A percentile compares a stretch with the other conserved stretches of the same genome.
Evolutionary conservation across 2,797 vertebrate genomes (phyloP).

Genomic region (Neosilurus mollespiculum): DNA sequence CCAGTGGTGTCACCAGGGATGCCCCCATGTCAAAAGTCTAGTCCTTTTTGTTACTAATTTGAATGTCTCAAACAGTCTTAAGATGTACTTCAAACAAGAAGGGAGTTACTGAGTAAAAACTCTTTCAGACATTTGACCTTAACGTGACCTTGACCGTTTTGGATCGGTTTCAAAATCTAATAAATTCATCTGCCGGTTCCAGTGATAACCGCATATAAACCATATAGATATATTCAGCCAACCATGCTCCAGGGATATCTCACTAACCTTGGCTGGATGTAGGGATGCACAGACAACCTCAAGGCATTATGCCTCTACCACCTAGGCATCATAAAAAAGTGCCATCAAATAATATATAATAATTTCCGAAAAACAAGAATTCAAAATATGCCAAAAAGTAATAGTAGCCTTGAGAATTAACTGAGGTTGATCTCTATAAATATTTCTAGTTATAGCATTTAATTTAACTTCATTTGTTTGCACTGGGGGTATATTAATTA

Average conservation of each 20-base stretch:
- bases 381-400: neutral
- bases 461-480: neutral
- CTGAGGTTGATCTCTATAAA: neutral
- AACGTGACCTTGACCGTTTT: neutral
- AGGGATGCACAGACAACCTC: neutral
- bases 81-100: neutral
- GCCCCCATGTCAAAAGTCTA: neutral
- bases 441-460: neutral
- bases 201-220: neutral
- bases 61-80: neutral
- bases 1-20: neutral
- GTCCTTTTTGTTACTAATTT: neutral
- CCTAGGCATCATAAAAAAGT: neutral
- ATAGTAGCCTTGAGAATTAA: neutral
- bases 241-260: neutral
- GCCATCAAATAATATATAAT: neutral
- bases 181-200: neutral
- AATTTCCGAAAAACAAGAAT: neutral
- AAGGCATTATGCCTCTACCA: neutral
- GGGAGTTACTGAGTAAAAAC: too few species aligned
- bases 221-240: neutral
- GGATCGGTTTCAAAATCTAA: neutral
- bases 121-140: neutral
- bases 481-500: neutral
- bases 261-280: neutral